Evolutionary conservation across 2,888 invertebrate species (phyloP).

Genomic region (Pachycephus smyrnensis): DNA sequence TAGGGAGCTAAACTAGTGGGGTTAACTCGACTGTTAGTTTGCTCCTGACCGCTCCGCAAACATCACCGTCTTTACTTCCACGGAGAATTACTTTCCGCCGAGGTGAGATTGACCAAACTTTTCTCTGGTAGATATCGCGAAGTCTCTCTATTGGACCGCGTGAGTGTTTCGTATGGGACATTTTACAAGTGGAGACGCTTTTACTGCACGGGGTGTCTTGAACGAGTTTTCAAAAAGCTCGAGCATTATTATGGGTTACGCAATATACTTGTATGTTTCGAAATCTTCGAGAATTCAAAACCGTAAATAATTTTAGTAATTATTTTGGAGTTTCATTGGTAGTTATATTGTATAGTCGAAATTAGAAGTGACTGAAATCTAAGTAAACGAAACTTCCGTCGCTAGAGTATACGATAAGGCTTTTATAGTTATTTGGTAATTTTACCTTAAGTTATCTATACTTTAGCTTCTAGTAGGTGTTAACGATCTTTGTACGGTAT

Average conservation of each 20-base stretch:
- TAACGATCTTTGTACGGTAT: background rate
- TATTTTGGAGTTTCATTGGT: background rate
- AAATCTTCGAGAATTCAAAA: background rate
- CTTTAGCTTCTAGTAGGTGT: background rate
- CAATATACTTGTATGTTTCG: background rate
- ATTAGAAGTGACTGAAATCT: background rate
- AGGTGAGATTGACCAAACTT: slow-evolving; percentile 9
- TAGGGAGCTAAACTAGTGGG: slow-evolving; percentile 42
- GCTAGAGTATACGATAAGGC: background rate
- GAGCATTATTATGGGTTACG: background rate
- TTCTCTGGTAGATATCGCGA: background rate
- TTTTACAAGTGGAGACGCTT: background rate
- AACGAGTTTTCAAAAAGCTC: background rate
- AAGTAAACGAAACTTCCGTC: background rate
- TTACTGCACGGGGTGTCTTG: background rate
- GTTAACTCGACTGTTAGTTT: slow-evolving; percentile 58
- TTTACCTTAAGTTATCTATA: background rate
- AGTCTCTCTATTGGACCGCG: background rate
- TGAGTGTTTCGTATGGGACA: background rate
- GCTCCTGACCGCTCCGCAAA: slow-evolving; percentile 44
- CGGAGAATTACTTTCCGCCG: slow-evolving; percentile 1
- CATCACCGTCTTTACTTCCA: slow-evolving; percentile 6
- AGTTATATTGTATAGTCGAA: background rate
- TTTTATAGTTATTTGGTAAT: background rate
- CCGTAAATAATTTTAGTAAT: background rate